Conservation (phyloP, 2,113 vertebrate genomes). For the Pipa parva region DNA sequence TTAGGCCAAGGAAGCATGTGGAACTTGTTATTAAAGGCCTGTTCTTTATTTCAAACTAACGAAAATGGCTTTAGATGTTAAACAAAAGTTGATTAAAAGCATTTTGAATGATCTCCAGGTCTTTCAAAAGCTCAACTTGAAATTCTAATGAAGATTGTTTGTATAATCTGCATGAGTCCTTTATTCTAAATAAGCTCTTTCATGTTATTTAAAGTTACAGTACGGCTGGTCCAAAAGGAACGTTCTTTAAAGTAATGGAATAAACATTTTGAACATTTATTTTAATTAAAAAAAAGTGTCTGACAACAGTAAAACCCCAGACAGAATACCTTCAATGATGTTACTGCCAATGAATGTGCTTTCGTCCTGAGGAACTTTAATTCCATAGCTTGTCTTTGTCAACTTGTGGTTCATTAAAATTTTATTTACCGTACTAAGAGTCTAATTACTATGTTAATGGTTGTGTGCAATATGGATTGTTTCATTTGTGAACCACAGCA, state of each 20-base stretch:
- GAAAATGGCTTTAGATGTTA: conserved; percentile 50
- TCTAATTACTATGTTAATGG: conserved; percentile 53
- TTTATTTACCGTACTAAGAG: conserved; percentile 51
- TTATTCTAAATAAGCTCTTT: conserved; percentile 55
- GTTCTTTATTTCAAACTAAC: conserved; percentile 27
- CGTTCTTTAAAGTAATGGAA: no score
- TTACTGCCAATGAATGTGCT: no score
- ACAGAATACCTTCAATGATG: no score
- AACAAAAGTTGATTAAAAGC: conserved; percentile 55
- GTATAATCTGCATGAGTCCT: conserved; percentile 50
- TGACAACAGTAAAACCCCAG: no score
- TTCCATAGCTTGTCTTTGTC: conserved; percentile 51
- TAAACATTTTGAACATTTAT: no score
- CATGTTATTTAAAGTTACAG: conserved; percentile 45
- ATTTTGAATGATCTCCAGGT: conserved; percentile 59
- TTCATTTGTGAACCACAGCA: conserved; percentile 54
- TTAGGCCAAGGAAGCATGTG: conserved; percentile 48
- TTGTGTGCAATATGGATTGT: conserved; percentile 54
- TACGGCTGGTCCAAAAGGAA: no score
- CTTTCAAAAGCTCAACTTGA: conserved; percentile 57
- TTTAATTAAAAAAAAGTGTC: no score
- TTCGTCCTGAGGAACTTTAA: no score
- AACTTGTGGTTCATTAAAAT: conserved; percentile 57
- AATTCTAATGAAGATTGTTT: conserved; percentile 57
- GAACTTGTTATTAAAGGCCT: conserved; percentile 19